phyloP scores from a whole-genome alignment of 2,888 invertebrate genomes.

The Thymelicus lineola region DNA sequence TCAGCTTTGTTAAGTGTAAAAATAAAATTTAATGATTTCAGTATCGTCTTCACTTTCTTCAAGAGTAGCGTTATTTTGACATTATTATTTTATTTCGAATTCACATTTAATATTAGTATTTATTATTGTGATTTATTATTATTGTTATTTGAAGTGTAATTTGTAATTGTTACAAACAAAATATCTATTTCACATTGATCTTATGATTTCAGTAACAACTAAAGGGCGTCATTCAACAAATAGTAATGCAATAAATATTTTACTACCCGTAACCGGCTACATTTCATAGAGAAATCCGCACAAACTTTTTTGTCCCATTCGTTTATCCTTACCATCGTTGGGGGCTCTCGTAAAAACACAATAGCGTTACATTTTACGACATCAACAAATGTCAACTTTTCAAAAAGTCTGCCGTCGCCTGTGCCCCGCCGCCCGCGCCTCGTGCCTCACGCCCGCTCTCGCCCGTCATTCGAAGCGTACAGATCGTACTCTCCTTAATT shows the following conservation, averaged over 20 bases:
- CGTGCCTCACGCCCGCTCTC: slow-evolving; percentile 44
- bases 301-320: slow-evolving; percentile 47
- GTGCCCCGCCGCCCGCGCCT: slow-evolving; percentile 43
- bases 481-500: slow-evolving; percentile 32
- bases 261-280: not conserved
- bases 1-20: too few species aligned
- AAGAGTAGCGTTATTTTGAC: too few species aligned
- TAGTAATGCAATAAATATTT: slow-evolving; percentile 5
- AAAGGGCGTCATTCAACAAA: slow-evolving; percentile 2
- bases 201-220: not conserved
- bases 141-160: not conserved
- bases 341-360: slow-evolving; percentile 75
- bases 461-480: slow-evolving; percentile 36
- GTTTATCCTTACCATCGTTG: slow-evolving; percentile 61
- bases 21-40: too few species aligned
- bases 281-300: slow-evolving; percentile 15
- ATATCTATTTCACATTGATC: not conserved
- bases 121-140: too few species aligned
- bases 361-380: slow-evolving; percentile 80
- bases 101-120: not conserved
- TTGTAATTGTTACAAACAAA: not conserved
- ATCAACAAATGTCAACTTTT: slow-evolving; percentile 79
- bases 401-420: slow-evolving; percentile 60
- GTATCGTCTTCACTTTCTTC: too few species aligned
- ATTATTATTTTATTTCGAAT: too few species aligned